Conservation (phyloP, 2,797 vertebrate species). For the Cottoperca gobio region DNA sequence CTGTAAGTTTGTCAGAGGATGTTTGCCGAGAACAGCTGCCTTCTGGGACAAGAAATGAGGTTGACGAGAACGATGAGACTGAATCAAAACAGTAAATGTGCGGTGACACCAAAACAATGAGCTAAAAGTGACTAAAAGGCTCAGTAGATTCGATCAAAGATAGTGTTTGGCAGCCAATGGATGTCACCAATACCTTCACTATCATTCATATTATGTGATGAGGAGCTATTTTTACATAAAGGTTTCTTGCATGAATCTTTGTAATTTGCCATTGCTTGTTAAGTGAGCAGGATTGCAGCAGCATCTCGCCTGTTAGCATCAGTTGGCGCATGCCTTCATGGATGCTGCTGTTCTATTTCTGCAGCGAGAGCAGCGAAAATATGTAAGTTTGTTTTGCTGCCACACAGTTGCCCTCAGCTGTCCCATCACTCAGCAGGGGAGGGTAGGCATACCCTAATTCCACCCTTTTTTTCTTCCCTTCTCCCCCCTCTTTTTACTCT, state of each 20-base stretch:
- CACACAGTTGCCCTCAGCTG: slow-evolving; percentile 67
- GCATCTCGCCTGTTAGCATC: slow-evolving; percentile 38
- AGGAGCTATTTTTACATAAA: background rate
- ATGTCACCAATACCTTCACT: background rate
- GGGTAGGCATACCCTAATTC: slow-evolving; percentile 37
- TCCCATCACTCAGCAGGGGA: slow-evolving; percentile 68
- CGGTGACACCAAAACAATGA: background rate
- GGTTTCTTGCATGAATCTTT: background rate
- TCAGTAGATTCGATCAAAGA: background rate
- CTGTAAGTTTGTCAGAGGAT: too few species aligned
- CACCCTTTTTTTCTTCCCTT: slow-evolving; percentile 1
- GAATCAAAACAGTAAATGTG: background rate
- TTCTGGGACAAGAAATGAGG: too few species aligned
- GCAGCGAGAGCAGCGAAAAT: slow-evolving; percentile 48
- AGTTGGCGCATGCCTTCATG: slow-evolving; percentile 47
- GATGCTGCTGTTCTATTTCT: slow-evolving; percentile 72
- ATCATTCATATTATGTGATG: background rate
- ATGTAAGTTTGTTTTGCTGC: slow-evolving; percentile 63
- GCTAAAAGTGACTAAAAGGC: background rate
- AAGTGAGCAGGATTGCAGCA: slow-evolving; percentile 23
- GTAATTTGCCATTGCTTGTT: background rate
- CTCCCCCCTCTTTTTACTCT: slow-evolving; percentile 42
- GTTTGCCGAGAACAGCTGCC: too few species aligned
- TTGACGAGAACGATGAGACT: background rate
- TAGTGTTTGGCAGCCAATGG: too few species aligned